Base-by-base conservation (phyloP, 2,888 invertebrate genomes). In the Agrilus cyanescens region DNA sequence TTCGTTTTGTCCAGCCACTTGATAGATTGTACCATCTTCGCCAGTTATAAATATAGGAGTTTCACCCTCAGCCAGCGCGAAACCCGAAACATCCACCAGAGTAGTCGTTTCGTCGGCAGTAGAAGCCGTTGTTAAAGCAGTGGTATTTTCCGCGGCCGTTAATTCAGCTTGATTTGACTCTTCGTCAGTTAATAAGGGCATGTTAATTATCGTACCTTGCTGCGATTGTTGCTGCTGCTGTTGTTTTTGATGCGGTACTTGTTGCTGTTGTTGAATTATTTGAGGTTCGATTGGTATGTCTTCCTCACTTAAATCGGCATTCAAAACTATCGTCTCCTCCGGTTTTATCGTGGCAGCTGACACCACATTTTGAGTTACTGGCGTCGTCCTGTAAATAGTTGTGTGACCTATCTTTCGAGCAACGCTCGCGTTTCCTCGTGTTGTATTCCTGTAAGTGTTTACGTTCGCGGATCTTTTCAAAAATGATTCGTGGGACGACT, bases 11-110 rank as follows among this genome's bases (percentile, higher is more conserved):
- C 86, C 66, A 6, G 65, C 65, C 49, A 78, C 78, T 68, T 83
- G 82, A 61, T 82, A 84, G 8, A 84, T 72, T 1, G 82, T 79
- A n/a, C 88, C 87, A 57, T 88, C 87, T 53, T 87, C 87, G 0
- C 86, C 86, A 0, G 85, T 80, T 32, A 87, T 85, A 57, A 86
- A 77, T 47, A 87, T 75, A 12, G 86, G 79, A 46, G 78, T 73
- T 20, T 78, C 75, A 3, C 54, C 53, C 37, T 65, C 47, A 41
- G 57, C 51, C 25, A 63, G 46, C 4, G 60, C 56, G 39, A 64
- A 43, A 3, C 38, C 44, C 2, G 45, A 32, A 20, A 45, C 18
- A 14, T 47, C 47, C 5, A 35, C 16, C 12, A 44, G n/a, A 13
- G 57, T 51, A 36, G 57, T 55, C 10, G 53, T 32, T 32, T 38